Conservation (phyloP, 1,140 invertebrate species). For the Propsilocerus akamusi region DNA sequence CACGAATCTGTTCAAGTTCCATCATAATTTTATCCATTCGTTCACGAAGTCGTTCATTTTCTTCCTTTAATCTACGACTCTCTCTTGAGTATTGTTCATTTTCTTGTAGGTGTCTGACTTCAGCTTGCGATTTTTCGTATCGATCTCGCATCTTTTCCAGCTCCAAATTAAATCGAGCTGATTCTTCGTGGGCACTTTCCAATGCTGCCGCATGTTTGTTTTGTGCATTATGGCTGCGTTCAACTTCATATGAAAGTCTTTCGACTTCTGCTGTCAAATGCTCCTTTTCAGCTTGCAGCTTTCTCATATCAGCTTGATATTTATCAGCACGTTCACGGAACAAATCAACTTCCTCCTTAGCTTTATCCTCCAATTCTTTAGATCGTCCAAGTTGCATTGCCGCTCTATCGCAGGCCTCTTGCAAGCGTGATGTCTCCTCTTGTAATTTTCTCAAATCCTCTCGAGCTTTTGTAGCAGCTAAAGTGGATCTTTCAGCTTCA, state of each 20-base stretch:
- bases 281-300: slow-evolving; percentile 67
- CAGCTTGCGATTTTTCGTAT: slow-evolving; percentile 64
- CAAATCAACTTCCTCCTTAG: slow-evolving; percentile 77
- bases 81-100: slow-evolving; percentile 45
- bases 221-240: slow-evolving; percentile 61
- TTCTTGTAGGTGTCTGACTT: slow-evolving; percentile 63
- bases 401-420: slow-evolving; percentile 74
- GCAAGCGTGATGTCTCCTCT: slow-evolving; percentile 61
- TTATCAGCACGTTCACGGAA: slow-evolving; percentile 80
- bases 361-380: slow-evolving; percentile 80
- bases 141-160: slow-evolving; percentile 82
- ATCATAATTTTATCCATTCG: slow-evolving; percentile 60
- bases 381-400: slow-evolving; percentile 63
- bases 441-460: slow-evolving; percentile 73
- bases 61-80: slow-evolving; percentile 53
- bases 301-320: slow-evolving; percentile 60
- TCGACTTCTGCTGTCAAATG: slow-evolving; percentile 68
- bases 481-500: slow-evolving; percentile 68
- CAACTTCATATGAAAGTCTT: slow-evolving; percentile 66
- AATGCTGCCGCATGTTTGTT: slow-evolving; percentile 63
- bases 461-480: slow-evolving; percentile 55
- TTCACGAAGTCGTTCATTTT: slow-evolving; percentile 65
- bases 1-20: slow-evolving; percentile 58
- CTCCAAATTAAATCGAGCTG: slow-evolving; percentile 66
- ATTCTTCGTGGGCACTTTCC: slow-evolving; percentile 77